Percentiles rank a stretch among this genome's conserved stretches.
phyloP scores from a whole-genome alignment of 2,888 invertebrate species.

The Meloe dianella region DNA sequence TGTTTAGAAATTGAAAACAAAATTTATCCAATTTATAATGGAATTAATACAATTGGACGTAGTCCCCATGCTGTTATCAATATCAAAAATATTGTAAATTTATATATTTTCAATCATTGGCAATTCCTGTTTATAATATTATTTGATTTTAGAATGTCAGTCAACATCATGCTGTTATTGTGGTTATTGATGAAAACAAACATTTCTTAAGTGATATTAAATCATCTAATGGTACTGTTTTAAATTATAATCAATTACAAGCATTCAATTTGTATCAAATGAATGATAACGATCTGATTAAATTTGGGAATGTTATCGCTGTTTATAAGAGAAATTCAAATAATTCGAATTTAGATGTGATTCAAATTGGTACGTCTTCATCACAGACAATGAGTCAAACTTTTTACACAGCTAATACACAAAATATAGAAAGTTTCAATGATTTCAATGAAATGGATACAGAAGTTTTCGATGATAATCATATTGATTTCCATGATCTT shows the following conservation, averaged over 20 bases:
- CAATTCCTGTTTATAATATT: background rate
- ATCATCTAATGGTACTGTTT: constrained; percentile 54
- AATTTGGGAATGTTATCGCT: constrained; percentile 46
- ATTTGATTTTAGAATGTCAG: constrained; percentile 50
- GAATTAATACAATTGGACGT: constrained; percentile 54
- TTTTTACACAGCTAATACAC: constrained; percentile 45
- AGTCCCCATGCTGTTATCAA: constrained; percentile 49
- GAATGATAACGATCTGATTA: constrained; percentile 41
- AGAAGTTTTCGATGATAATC: background rate
- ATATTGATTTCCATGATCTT: constrained; percentile 31
- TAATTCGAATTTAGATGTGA: background rate
- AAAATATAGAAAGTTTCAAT: constrained; percentile 20
- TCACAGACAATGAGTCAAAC: constrained; percentile 34
- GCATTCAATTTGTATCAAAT: constrained; percentile 50
- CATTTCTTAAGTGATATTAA: constrained; percentile 54
- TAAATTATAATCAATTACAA: constrained; percentile 42
- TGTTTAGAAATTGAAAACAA: constrained; percentile 39
- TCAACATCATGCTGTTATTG: constrained; percentile 54
- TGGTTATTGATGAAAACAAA: constrained; percentile 46
- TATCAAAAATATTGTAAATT: constrained; percentile 51
- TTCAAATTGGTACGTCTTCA: background rate
- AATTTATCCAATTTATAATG: constrained; percentile 45
- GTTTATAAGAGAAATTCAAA: constrained; percentile 17
- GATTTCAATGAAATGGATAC: background rate
- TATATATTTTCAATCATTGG: constrained; percentile 14